Percentiles rank a stretch among this genome's conserved stretches.
phyloP scores from a whole-genome alignment of 2,888 invertebrate genomes.

The Apeira syringaria region DNA sequence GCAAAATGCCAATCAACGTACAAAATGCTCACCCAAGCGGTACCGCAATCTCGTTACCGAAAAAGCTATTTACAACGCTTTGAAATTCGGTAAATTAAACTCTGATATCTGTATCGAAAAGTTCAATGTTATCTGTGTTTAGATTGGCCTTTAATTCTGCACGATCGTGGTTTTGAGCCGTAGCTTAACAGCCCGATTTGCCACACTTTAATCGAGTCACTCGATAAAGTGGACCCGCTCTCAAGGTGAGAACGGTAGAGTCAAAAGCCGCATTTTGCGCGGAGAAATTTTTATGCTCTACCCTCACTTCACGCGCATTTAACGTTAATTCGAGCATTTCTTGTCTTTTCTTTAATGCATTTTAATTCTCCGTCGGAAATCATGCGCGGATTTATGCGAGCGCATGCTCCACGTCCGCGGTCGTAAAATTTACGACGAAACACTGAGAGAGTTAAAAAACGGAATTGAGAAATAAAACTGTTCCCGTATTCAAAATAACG shows the following conservation, averaged over 20 bases:
- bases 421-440: constrained; percentile 57
- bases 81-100: constrained; percentile 34
- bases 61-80: constrained; percentile 33
- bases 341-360: constrained; percentile 56
- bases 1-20: constrained; percentile 76
- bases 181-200: constrained; percentile 74
- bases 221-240: constrained; percentile 62
- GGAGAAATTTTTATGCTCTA: constrained; percentile 72
- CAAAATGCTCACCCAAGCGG: constrained; percentile 70
- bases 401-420: constrained; percentile 54
- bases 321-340: constrained; percentile 70
- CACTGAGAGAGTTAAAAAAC: constrained; percentile 43
- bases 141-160: constrained; percentile 32
- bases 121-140: constrained; percentile 29
- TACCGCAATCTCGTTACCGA: constrained; percentile 30
- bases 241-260: constrained; percentile 66
- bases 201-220: constrained; percentile 73
- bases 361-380: constrained; percentile 63
- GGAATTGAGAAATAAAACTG: constrained; percentile 66
- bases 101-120: constrained; percentile 38
- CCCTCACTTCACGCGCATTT: constrained; percentile 78
- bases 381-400: constrained; percentile 52
- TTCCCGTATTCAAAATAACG: constrained; percentile 62
- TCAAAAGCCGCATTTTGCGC: constrained; percentile 63
- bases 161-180: constrained; percentile 37